A percentile compares a stretch with the other conserved stretches of the same genome.
Evolutionary conservation across 1,140 invertebrate species (phyloP).

Genomic region (Bombus impatiens): DNA sequence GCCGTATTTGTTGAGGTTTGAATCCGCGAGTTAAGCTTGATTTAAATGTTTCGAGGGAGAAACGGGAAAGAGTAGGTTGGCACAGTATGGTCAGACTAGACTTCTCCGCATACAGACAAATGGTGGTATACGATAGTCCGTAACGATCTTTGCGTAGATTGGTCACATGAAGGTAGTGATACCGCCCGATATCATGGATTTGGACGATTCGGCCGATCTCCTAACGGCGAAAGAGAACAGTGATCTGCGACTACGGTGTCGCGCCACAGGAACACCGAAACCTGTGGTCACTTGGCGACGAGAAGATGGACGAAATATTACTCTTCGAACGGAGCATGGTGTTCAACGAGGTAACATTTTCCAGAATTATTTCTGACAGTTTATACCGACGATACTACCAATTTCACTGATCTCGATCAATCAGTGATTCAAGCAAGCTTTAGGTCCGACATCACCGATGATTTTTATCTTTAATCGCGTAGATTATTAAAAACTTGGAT

Average conservation of each 20-base stretch:
- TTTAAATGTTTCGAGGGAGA: conserved; percentile 40
- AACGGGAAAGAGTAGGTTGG: not conserved
- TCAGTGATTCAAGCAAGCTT: not conserved
- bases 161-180: conserved; percentile 91
- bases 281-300: conserved; percentile 90
- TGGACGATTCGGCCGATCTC: conserved; percentile 79
- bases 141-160: conserved; percentile 83
- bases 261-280: conserved; percentile 89
- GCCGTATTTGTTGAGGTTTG: conserved; percentile 32
- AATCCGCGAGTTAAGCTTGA: conserved; percentile 43
- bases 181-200: conserved; percentile 89
- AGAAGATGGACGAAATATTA: conserved; percentile 88
- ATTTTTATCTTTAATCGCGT: not conserved
- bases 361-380: not conserved
- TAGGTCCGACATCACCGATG: not conserved
- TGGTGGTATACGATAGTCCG: conserved; percentile 14
- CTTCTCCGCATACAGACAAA: conserved; percentile 14
- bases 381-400: not conserved
- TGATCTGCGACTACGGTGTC: conserved; percentile 88
- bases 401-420: not conserved
- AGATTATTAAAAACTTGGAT: not conserved
- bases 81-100: not conserved
- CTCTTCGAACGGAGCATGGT: conserved; percentile 85
- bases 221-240: conserved; percentile 85
- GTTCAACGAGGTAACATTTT: conserved; percentile 30